A percentile compares a stretch with the other conserved stretches of the same genome.
phyloP scores from a whole-genome alignment of 2,888 invertebrate genomes.

The Carabus problematicus region DNA sequence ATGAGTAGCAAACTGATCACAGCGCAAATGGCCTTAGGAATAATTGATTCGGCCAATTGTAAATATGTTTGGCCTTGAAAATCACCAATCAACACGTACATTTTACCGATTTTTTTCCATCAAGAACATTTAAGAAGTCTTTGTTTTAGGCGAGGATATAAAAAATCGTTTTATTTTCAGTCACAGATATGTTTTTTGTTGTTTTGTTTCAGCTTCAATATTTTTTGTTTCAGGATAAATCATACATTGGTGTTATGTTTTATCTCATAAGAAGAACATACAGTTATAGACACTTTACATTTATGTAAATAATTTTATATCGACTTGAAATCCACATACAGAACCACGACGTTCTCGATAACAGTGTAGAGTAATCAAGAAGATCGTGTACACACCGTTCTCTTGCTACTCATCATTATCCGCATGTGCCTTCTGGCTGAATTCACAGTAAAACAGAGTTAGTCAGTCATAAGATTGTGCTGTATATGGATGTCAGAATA shows the following conservation, averaged over 20 bases:
- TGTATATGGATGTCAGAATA: too few relatives aligned
- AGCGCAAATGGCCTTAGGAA: too few relatives aligned
- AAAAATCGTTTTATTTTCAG: slow-evolving; percentile 21
- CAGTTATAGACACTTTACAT: slow-evolving; percentile 6
- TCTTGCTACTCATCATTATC: too few relatives aligned
- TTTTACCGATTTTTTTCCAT: slow-evolving; percentile 12
- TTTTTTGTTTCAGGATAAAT: slow-evolving; percentile 15
- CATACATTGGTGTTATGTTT: slow-evolving; percentile 16
- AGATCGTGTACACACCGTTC: too few relatives aligned
- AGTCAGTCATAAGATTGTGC: neutral
- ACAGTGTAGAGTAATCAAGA: neutral
- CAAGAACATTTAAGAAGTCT: slow-evolving; percentile 15
- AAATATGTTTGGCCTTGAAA: slow-evolving; percentile 1
- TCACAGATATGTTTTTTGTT: slow-evolving; percentile 21
- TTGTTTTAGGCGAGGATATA: slow-evolving; percentile 14
- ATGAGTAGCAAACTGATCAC: too few relatives aligned
- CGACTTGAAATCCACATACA: neutral
- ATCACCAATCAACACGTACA: neutral
- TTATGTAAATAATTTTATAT: neutral
- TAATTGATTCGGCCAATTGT: neutral
- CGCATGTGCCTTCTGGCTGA: neutral
- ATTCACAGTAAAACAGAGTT: neutral
- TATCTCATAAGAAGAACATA: slow-evolving; percentile 23
- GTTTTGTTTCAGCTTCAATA: neutral
- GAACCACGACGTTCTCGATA: neutral